Percentiles rank a stretch among this genome's conserved stretches.
Conservation (phyloP, 2,113 vertebrate genomes). For the Odontophorus gujanensis region DNA sequence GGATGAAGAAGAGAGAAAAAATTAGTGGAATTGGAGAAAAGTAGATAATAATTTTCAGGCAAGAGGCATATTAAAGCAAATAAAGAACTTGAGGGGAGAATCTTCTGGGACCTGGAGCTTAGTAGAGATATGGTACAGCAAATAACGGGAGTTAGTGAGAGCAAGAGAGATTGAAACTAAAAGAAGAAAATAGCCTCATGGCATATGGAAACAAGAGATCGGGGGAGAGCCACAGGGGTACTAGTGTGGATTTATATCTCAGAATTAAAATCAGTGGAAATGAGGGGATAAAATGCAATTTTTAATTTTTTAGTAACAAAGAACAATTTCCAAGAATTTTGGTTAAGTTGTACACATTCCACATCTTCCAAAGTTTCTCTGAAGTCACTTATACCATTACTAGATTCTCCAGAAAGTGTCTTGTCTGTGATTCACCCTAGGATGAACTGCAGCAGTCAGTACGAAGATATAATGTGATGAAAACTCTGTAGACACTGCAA, state of each 20-base stretch:
- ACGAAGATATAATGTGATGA: background rate
- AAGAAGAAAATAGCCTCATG: slow-evolving; percentile 49
- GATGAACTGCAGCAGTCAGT: background rate
- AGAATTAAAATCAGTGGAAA: slow-evolving; percentile 48
- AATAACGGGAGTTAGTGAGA: slow-evolving; percentile 31
- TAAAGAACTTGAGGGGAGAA: slow-evolving; percentile 29
- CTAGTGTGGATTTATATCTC: slow-evolving; percentile 45
- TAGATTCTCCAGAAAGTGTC: background rate
- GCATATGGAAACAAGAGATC: slow-evolving; percentile 40
- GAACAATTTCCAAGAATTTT: slow-evolving; percentile 12
- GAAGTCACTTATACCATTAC: background rate
- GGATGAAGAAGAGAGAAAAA: slow-evolving; percentile 47
- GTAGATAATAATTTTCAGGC: slow-evolving; percentile 31
- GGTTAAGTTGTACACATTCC: background rate
- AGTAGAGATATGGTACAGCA: slow-evolving; percentile 38
- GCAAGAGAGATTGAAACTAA: slow-evolving; percentile 17
- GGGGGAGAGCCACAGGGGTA: background rate
- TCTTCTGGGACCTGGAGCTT: slow-evolving; percentile 33
- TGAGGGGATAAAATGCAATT: slow-evolving; percentile 31
- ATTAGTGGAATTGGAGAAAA: slow-evolving; percentile 45
- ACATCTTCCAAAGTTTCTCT: background rate
- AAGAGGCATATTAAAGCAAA: slow-evolving; percentile 61
- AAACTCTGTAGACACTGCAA: background rate
- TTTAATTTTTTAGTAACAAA: slow-evolving; percentile 24
- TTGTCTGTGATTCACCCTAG: background rate